phyloP scores from a whole-genome alignment of 2,888 invertebrate genomes.

The Lordiphosa fenestrarum region DNA sequence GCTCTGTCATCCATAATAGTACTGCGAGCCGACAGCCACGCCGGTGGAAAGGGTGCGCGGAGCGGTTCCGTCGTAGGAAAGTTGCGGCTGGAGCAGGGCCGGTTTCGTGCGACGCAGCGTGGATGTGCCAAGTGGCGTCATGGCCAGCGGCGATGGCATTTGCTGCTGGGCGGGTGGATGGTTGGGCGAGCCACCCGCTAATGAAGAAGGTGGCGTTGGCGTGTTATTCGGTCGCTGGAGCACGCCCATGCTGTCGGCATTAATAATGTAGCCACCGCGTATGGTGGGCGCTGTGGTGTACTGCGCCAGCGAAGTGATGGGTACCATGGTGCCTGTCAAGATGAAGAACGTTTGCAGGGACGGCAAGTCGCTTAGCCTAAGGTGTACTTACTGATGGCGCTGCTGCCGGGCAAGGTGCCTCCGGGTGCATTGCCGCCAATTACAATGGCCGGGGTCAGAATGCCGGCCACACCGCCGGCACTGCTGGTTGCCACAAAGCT shows the following conservation, averaged over 20 bases:
- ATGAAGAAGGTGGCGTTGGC: constrained; percentile 68
- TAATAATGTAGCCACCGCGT: constrained; percentile 77
- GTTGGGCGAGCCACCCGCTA: constrained; percentile 49
- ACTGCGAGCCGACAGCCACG: constrained; percentile 78
- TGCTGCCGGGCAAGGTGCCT: constrained; percentile 55
- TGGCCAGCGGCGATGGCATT: constrained; percentile 36
- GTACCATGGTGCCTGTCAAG: constrained; percentile 73
- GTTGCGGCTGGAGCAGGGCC: constrained; percentile 65
- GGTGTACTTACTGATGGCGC: constrained; percentile 59
- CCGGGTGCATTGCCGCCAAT: constrained; percentile 62
- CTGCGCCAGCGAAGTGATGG: constrained; percentile 77
- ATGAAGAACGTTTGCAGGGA: too few relatives aligned
- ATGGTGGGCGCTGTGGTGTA: constrained; percentile 79
- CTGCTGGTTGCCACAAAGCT: constrained; percentile 62
- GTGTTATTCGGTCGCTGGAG: constrained; percentile 73
- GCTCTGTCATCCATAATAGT: constrained; percentile 80
- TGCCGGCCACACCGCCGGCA: constrained; percentile 45
- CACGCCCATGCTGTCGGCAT: constrained; percentile 70
- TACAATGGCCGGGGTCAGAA: constrained; percentile 70
- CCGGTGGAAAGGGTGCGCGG: constrained; percentile 79
- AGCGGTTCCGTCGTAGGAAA: constrained; percentile 79
- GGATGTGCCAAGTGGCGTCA: constrained; percentile 50
- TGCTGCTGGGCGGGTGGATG: constrained; percentile 47
- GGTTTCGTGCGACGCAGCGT: constrained; percentile 60
- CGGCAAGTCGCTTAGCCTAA: too few relatives aligned